These are phyloP conservation scores for Nycticryphes semicollaris DNA, from an alignment of 2,113 vertebrate genomes.

Conservation along the genomic window DNA sequence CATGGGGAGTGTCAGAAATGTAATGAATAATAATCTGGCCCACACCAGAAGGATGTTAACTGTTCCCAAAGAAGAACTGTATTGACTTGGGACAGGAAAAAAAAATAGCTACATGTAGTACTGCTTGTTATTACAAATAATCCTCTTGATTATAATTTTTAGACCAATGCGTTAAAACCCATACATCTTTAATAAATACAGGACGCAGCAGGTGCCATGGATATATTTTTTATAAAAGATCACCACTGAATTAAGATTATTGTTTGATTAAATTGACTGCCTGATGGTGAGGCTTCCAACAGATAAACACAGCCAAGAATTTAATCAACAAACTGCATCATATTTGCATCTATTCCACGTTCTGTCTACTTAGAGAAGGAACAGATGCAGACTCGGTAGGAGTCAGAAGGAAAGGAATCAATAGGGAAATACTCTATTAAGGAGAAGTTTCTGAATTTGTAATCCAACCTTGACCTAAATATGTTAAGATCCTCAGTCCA, in stretches of 20 bases:
- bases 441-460: constrained; percentile 51
- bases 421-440: constrained; percentile 55
- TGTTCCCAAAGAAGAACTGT: background rate
- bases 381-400: constrained; percentile 64
- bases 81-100: background rate
- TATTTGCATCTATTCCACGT: constrained; percentile 59
- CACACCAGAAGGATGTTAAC: background rate
- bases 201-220: background rate
- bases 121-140: constrained; percentile 8
- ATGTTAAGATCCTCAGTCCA: background rate
- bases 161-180: background rate
- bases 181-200: constrained; percentile 23
- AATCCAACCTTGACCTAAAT: constrained; percentile 68
- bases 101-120: background rate
- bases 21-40: constrained; percentile 43
- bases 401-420: constrained; percentile 48
- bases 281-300: constrained; percentile 30
- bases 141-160: background rate
- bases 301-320: constrained; percentile 58
- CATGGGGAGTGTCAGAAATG: background rate
- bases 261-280: constrained; percentile 60
- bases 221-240: background rate
- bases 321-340: constrained; percentile 65
- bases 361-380: constrained; percentile 47
- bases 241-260: constrained; percentile 49